Conservation (phyloP, 2,797 vertebrate species). For the Micromesistius poutassou region DNA sequence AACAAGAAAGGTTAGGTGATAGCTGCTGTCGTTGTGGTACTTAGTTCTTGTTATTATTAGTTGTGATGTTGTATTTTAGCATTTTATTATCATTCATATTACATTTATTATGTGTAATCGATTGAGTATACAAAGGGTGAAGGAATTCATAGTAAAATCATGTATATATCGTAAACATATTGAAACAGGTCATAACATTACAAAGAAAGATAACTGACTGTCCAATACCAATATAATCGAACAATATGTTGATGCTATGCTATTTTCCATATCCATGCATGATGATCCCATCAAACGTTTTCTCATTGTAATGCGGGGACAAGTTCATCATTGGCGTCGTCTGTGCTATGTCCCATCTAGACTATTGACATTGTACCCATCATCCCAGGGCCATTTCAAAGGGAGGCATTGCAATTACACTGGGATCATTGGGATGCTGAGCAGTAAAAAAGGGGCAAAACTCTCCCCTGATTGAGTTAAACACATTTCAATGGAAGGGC, state of each 20-base stretch:
- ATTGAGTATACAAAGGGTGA: not conserved
- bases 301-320: not conserved
- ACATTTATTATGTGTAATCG: not conserved
- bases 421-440: not conserved
- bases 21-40: not conserved
- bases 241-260: not conserved
- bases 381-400: slow-evolving; percentile 15
- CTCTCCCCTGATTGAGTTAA: slow-evolving; percentile 50
- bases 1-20: not conserved
- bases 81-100: not conserved
- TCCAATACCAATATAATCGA: not conserved
- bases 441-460: slow-evolving; percentile 29
- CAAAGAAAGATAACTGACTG: not conserved
- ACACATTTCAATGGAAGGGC: slow-evolving; percentile 25
- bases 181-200: not conserved
- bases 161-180: not conserved
- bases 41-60: not conserved
- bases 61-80: not conserved
- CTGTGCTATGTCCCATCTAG: not conserved
- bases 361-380: slow-evolving; percentile 9
- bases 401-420: slow-evolving; percentile 24
- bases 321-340: not conserved
- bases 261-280: not conserved
- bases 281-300: not conserved
- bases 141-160: not conserved